Evolutionary conservation across 2,888 invertebrate genomes (phyloP).

Genomic region (Chrysolina haemoptera): DNA sequence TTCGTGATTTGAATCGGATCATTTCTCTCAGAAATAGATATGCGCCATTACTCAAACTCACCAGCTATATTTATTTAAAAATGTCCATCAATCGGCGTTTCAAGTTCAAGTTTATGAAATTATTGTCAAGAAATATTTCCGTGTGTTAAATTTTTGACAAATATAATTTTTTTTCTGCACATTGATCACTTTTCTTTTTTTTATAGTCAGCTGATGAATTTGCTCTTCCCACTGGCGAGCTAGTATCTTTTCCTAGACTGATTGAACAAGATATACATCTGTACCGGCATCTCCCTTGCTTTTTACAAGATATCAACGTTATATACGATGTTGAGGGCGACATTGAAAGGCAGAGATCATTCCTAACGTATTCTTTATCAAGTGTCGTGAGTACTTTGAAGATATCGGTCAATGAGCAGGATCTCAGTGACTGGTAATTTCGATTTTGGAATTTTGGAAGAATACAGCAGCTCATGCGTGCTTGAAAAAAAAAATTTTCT

Average conservation of each 20-base stretch:
- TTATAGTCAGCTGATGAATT: constrained; percentile 25
- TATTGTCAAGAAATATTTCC: too few species aligned
- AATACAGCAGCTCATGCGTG: too few species aligned
- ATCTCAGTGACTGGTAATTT: constrained; percentile 40
- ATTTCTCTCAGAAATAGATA: too few species aligned
- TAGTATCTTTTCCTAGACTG: constrained; percentile 50
- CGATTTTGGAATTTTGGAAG: background rate
- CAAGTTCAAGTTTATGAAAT: too few species aligned
- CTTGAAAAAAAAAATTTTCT: too few species aligned
- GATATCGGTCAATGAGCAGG: constrained; percentile 32
- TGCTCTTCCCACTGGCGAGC: constrained; percentile 26
- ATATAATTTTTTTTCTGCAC: too few species aligned
- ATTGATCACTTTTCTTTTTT: too few species aligned
- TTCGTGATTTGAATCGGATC: too few species aligned
- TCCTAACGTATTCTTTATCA: constrained; percentile 48
- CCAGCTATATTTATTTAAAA: too few species aligned
- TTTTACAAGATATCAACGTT: constrained; percentile 52
- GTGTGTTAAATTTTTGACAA: too few species aligned
- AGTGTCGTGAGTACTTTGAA: constrained; percentile 32
- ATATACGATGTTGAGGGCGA: constrained; percentile 45
- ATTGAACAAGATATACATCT: constrained; percentile 46
- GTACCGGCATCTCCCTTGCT: constrained; percentile 48
- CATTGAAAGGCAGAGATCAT: constrained; percentile 43
- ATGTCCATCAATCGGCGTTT: too few species aligned
- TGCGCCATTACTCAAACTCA: too few species aligned